phyloP scores from a whole-genome alignment of 2,797 vertebrate species.

The Melanotaenia maccullochi region DNA sequence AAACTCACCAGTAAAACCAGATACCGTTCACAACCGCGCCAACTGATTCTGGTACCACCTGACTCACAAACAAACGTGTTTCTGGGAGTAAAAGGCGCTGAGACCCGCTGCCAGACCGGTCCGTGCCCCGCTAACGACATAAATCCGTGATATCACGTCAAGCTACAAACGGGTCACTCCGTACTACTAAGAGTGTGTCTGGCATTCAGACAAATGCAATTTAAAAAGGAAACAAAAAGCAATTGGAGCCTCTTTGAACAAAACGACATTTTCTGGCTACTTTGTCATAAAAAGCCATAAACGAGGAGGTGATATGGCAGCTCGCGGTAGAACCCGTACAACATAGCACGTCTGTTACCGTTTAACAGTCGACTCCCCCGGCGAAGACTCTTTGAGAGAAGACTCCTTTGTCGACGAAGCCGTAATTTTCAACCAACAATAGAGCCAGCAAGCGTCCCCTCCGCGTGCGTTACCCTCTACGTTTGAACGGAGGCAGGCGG shows the following conservation, averaged over 20 bases:
- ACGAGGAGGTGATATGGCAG: background rate
- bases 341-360: constrained; percentile 47
- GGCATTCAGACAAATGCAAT: constrained; percentile 10
- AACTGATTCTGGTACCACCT: background rate
- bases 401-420: constrained; percentile 33
- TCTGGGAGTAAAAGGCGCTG: background rate
- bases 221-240: background rate
- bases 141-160: constrained; percentile 45
- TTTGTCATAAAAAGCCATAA: background rate
- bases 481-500: constrained; percentile 47
- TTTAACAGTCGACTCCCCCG: constrained; percentile 29
- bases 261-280: background rate
- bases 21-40: background rate
- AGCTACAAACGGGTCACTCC: background rate
- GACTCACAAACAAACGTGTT: too few species aligned
- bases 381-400: constrained; percentile 2
- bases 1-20: constrained; percentile 15
- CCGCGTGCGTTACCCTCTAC: constrained; percentile 55
- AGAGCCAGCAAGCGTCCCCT: constrained; percentile 35
- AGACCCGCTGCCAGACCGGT: constrained; percentile 28
- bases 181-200: constrained; percentile 22
- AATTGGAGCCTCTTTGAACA: fast-evolving
- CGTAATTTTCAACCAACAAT: constrained; percentile 55
- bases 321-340: constrained; percentile 13
- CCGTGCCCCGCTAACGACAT: constrained; percentile 38